Evolutionary conservation across 2,797 vertebrate genomes (phyloP), one percentile per base, ranked within the genome.

Genomic region (Pterois miles): DNA sequence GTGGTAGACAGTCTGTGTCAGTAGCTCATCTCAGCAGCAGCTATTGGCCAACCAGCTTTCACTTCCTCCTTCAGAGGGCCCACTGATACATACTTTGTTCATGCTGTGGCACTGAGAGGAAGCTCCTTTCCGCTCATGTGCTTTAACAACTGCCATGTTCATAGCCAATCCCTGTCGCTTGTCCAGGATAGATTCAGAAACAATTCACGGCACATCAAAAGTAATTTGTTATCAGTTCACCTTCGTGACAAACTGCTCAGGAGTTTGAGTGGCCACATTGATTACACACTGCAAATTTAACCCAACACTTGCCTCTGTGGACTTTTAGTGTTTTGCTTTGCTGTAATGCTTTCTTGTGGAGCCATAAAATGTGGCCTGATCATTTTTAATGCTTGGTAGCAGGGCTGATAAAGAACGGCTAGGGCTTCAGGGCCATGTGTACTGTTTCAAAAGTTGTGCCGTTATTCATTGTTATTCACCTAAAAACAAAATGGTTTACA

Each of bases 91-190:
- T 67, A 66, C 33, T 72, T 65, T 72, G 60, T 86, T 81, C 56
- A 25, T 14, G 27, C 65, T 67, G 58, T 56, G 66, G 76, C 89
- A 93, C 87, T 81, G 90, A 90, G 83, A 74, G 10, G 77, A 82
- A 94, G 64, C 73, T 72, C 40, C 63, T 54, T 68, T 73, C 64
- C 29, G 48, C 50, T 72, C 40, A 36, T 80, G 74, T 76, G 56
- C 74, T 54, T 71, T 22, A 40, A 57, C 43, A 78, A 64, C 71
- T 50, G 67, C 31, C 22, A 1, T 36, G 25, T 12, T 74, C 34
- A 2, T 18, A 14, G 56, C 22, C 60, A 14, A 20, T 54, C 43
- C 33, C 25, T 66, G 13, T 43, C 27, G 60, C 38, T 18, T 18
- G 40, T 72, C 54, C 50, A 53, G 53, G 7, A 40, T 18, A 11